Evolutionary conservation across 2,888 invertebrate genomes (phyloP).

Genomic region (Drosophila sordidapex): DNA sequence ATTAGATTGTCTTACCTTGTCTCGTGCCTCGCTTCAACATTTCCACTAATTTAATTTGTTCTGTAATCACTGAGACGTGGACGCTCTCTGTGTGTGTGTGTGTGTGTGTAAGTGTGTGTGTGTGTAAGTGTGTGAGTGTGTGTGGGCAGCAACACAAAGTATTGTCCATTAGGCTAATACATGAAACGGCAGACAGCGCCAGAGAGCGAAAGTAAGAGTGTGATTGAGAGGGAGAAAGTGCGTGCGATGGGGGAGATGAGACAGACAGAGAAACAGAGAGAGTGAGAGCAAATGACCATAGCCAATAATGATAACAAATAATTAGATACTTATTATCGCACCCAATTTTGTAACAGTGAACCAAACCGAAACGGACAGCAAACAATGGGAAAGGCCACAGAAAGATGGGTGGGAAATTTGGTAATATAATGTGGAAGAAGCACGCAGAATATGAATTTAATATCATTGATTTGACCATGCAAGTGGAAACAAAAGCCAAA

Average conservation of each 20-base stretch:
- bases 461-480: constrained; percentile 65
- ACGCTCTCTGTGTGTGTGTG: background rate
- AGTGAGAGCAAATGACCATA: constrained; percentile 50
- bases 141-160: constrained; percentile 19
- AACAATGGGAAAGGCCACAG: constrained; percentile 33
- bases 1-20: constrained; percentile 67
- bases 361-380: constrained; percentile 46
- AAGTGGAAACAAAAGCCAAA: constrained; percentile 15
- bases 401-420: background rate
- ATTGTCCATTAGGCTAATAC: constrained; percentile 64
- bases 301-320: constrained; percentile 81
- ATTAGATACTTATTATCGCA: constrained; percentile 73
- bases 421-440: constrained; percentile 1
- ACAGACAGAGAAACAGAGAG: background rate
- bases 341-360: constrained; percentile 52
- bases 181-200: constrained; percentile 27
- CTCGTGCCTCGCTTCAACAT: constrained; percentile 58
- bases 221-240: background rate
- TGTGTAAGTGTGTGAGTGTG: background rate
- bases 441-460: constrained; percentile 43
- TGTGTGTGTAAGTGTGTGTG: too few relatives aligned
- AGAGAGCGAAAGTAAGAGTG: background rate
- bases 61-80: constrained; percentile 65
- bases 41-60: constrained; percentile 76
- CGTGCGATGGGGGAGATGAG: background rate